Evolutionary conservation across 2,113 vertebrate species (phyloP).

Genomic region (Coturnix japonica): DNA sequence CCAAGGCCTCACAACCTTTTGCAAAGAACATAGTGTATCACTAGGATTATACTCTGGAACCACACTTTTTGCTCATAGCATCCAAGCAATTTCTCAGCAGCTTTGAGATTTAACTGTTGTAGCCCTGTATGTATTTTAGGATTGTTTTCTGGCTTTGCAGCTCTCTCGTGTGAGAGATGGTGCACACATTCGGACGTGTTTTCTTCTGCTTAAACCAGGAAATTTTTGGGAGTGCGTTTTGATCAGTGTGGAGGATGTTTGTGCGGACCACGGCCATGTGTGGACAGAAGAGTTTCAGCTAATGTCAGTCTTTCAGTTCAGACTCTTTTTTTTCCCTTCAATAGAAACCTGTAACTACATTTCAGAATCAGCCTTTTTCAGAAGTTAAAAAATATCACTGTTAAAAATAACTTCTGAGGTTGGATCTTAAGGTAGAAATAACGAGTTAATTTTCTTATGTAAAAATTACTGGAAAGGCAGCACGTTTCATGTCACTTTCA

Average conservation of each 20-base stretch:
- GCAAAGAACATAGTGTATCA: slow-evolving; percentile 82
- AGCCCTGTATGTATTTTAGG: slow-evolving; percentile 48
- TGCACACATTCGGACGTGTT: not conserved
- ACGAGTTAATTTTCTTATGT: slow-evolving; percentile 52
- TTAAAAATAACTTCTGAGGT: not conserved
- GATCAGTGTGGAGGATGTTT: not conserved
- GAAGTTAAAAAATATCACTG: not conserved
- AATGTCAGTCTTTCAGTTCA: not conserved
- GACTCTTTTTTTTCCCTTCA: not conserved
- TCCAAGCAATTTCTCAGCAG: slow-evolving; percentile 63
- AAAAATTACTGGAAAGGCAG: slow-evolving; percentile 29
- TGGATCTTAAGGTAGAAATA: slow-evolving; percentile 5
- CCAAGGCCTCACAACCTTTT: slow-evolving; percentile 87
- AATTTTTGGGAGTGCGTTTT: not conserved
- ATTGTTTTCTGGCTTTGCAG: slow-evolving; percentile 30
- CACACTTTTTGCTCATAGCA: slow-evolving; percentile 75
- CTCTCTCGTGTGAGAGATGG: not conserved
- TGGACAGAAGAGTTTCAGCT: not conserved
- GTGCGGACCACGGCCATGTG: rapidly evolving
- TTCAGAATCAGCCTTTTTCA: not conserved
- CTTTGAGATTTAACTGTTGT: slow-evolving; percentile 74
- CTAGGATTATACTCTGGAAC: slow-evolving; percentile 83
- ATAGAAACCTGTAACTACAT: not conserved
- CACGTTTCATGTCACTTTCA: slow-evolving; percentile 25
- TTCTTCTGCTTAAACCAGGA: not conserved